Base-by-base conservation (phyloP, 2,888 invertebrate genomes). In the Hydraecia micacea region DNA sequence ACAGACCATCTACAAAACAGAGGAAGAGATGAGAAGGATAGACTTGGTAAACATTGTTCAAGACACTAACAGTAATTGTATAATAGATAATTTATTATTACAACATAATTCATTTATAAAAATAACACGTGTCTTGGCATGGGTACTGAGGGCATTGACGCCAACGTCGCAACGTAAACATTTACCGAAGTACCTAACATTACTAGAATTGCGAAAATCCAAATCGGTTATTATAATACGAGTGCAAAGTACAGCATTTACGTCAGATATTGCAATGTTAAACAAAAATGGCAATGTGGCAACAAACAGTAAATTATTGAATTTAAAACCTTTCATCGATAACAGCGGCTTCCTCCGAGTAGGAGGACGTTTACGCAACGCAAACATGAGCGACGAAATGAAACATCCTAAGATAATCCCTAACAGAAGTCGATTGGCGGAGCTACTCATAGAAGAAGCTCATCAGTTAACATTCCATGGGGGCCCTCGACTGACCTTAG, bases 91-190 rank as follows among this genome's bases (percentile, higher is more conserved):
- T 9, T 58, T 76, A 65, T 65, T 76, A 18, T 21, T 49, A 9
- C 49, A 73, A 67, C 52, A 73, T 58, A 71, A 55, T n/a, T 66
- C 46, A 2, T 69, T 78, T n/a, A 42, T 28, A 42, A 78, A 65
- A 74, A 55, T 78, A 74, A 55, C 42, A 0, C 42, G 58, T n/a
- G n/a, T 69, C 15, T 73, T 73, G n/a, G 65, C 73, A 73, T 65
- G 39, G 73, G 36, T 73, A 46, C 32, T 46, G 21, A 62, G 62
- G 11, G 46, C 72, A 52, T 28, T 77, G n/a, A 67, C 39, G 7
- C 66, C 77, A 13, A 60, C 49, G 18, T 42, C 25, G 18, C 25
- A 72, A 15, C 49, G 66, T 60, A 25, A 66, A 67, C 72, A 74
- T 25, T 46, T 55, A 55, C 78, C n/a, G 32, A 49, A 52, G 3